These are phyloP conservation scores for Drosophila sproati DNA, from an alignment of 1,140 invertebrate species.

Conservation along the genomic window DNA sequence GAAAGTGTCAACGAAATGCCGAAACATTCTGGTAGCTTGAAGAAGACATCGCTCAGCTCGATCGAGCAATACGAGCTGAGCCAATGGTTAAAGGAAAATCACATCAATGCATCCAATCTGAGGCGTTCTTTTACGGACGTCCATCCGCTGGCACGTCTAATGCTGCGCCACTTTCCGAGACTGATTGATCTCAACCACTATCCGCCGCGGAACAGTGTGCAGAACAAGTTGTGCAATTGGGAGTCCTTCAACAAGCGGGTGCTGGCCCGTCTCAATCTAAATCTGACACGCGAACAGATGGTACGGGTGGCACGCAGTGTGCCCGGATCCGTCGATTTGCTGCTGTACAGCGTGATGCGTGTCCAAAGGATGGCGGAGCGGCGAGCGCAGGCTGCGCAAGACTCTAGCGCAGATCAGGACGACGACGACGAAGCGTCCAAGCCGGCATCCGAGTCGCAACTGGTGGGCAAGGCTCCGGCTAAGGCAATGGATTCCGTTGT, in stretches of 20 bases:
- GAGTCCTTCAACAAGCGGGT: slow-evolving; percentile 89
- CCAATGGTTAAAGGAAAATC: slow-evolving; percentile 40
- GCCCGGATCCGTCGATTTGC: slow-evolving; percentile 87
- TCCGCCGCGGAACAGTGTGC: slow-evolving; percentile 87
- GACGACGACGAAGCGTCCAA: not conserved
- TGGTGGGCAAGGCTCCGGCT: too few species aligned
- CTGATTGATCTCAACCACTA: slow-evolving; percentile 91
- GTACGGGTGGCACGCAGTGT: slow-evolving; percentile 87
- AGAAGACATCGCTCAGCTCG: slow-evolving; percentile 26
- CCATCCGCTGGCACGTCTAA: slow-evolving; percentile 90
- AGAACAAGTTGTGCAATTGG: slow-evolving; percentile 90
- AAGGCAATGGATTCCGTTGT: too few species aligned
- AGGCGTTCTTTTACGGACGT: slow-evolving; percentile 85
- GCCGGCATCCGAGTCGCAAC: too few species aligned
- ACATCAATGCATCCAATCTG: slow-evolving; percentile 19
- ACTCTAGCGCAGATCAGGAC: not conserved
- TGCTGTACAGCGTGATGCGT: slow-evolving; percentile 85
- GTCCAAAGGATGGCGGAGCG: slow-evolving; percentile 22
- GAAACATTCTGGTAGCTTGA: not conserved
- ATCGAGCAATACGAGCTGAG: slow-evolving; percentile 47
- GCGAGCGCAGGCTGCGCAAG: not conserved
- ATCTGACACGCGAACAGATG: slow-evolving; percentile 86
- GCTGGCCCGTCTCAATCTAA: slow-evolving; percentile 87
- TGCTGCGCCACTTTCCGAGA: slow-evolving; percentile 89
- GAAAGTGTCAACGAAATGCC: slow-evolving; percentile 5